Evolutionary conservation across 2,113 vertebrate genomes (phyloP), one percentile per base, ranked within the genome.

Genomic region (Myotis davidii): DNA sequence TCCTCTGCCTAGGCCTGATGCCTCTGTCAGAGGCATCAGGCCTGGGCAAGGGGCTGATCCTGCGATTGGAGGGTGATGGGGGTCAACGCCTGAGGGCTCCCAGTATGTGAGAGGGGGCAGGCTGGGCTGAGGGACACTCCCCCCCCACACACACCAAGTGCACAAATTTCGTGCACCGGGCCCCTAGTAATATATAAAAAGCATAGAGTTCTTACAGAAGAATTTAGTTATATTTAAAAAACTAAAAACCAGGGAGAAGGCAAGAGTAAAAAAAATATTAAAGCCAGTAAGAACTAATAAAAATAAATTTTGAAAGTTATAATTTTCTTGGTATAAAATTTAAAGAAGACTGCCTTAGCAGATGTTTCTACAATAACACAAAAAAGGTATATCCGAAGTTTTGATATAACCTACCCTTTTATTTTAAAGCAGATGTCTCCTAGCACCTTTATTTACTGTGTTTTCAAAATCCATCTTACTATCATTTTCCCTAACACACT

Each of bases 281-380:
- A 69, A 91, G 18, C 12, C 20, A 88, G 56, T 14, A 61, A 70
- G 32, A 94, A 79, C 50, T 29, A 81, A 25, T 10, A 86, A 86
- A 69, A 92, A 34, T 1, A 94, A 54, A 83, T 21, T 81, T 93
- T 88, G 12, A 59, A 95, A 88, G n/a, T 88, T 72, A 76, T 1
- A 88, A 78, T 70, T 83, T 82, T 83, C 56, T 50, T 84, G 73
- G 88, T 39, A 84, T 39, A 91, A 94, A 94, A 90, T 67, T 52
- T 90, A 84, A 95, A 23, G 34, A 50, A 73, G 25, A 52, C 7
- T 23, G 11, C 2, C 29, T 61, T 45, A 69, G 39, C 17, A 64
- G n/a, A 67, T 88, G 9, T 69, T 94, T 94, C 18, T 45, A 84
- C 1, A 84, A 42, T 59, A 87, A 73, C n/a, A 90, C 50, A 85